Evolutionary conservation across 2,797 vertebrate species (phyloP), one percentile per base, ranked within the genome.

Genomic region (Thaleichthys pacificus): DNA sequence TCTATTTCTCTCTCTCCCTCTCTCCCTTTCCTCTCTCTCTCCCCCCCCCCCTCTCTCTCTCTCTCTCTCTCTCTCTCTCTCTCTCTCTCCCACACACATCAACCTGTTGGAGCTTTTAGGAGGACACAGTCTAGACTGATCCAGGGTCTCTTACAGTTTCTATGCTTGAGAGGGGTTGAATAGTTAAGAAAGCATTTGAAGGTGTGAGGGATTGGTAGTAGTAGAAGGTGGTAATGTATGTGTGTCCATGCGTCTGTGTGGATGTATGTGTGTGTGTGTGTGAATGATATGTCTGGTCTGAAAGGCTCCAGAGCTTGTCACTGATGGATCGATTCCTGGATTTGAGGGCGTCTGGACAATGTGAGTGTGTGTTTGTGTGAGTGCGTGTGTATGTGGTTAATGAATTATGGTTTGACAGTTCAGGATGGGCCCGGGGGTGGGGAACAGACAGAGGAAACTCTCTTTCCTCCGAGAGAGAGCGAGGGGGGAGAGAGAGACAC

Each of bases 391-490:
- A 15, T 78, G 78, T n/a, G 54, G 83, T 83, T 85, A 85, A 90
- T 87, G 69, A 89, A 88, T 86, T 77, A 86, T 76, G 79, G 65
- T 64, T 70, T 85, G 82, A 85, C 83, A 84, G 81, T 70, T 82
- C 84, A 78, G 77, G 77, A 83, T 82, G 74, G 80, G 81, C 79
- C 79, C 69, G 32, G 14, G 77, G 86, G 72, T 76, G 75, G 54
- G 66, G 73, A 77, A 83, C 75, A 88, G 82, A 86, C 78, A 80
- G 66, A 82, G 72, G 63, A 86, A 79, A 69, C 28, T 32, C 26
- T 62, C 42, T 54, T 38, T 68, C 28, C 66, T 76, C 64, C 72
- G 64, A 73, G 30, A 15, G 21, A 49, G 76, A 67, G 73, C 76
- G 14, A 70, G 78, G 28, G 30, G 61, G 7, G 61, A 35, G 61